These are phyloP conservation scores for Lasioglossum marginatum DNA, from an alignment of 2,888 invertebrate genomes.

Conservation along the genomic window DNA sequence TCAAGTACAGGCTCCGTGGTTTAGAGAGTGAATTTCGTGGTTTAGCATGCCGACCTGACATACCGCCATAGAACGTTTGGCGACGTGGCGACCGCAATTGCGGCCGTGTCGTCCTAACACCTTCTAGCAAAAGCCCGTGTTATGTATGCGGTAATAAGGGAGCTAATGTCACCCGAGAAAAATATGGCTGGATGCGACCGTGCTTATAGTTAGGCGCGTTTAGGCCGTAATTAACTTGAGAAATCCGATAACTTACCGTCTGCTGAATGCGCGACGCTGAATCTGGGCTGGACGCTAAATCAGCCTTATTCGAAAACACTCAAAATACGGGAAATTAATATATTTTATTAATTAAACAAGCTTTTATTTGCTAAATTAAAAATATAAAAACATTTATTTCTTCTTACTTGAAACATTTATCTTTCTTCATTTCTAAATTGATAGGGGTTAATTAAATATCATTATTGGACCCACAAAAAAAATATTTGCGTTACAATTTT, in stretches of 20 bases:
- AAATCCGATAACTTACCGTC: constrained; percentile 1
- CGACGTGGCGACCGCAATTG: constrained; percentile 61
- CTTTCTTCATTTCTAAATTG: too few relatives aligned
- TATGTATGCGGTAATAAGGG: constrained; percentile 46
- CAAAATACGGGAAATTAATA: too few relatives aligned
- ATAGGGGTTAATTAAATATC: too few relatives aligned
- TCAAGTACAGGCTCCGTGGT: constrained; percentile 49
- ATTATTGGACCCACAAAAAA: too few relatives aligned
- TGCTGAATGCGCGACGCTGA: not conserved
- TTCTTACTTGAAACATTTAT: too few relatives aligned
- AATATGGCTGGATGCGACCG: not conserved
- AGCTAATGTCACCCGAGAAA: not conserved
- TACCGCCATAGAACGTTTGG: constrained; percentile 56
- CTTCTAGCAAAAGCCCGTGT: constrained; percentile 35
- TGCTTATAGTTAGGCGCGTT: not conserved
- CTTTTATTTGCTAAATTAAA: too few relatives aligned
- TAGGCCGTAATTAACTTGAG: not conserved
- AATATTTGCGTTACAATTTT: too few relatives aligned
- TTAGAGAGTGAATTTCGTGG: constrained; percentile 59
- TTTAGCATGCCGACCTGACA: constrained; percentile 55
- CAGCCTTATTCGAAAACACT: not conserved
- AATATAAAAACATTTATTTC: too few relatives aligned
- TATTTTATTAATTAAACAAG: too few relatives aligned
- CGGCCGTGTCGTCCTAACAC: constrained; percentile 55
- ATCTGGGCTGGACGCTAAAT: not conserved